phyloP scores from a whole-genome alignment of 2,888 invertebrate species.

The Nemotelus nigrinus region DNA sequence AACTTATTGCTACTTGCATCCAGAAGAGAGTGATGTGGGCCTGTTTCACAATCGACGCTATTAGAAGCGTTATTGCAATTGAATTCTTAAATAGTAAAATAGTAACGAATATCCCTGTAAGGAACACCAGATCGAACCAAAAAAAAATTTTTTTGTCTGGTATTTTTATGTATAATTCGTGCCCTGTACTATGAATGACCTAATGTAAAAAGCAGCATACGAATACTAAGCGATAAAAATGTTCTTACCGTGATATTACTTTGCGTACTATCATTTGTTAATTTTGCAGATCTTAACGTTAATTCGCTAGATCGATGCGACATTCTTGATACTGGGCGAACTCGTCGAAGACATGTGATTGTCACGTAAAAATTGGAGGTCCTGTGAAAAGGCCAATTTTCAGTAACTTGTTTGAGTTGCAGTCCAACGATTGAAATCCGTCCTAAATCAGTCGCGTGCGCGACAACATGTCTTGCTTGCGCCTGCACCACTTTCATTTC shows the following conservation, averaged over 20 bases:
- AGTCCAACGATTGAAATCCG: not conserved
- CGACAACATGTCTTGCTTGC: not conserved
- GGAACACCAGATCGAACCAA: no score
- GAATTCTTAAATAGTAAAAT: no score
- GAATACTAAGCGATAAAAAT: no score
- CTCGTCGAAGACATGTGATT: not conserved
- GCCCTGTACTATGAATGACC: no score
- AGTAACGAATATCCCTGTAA: no score
- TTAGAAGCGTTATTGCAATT: no score
- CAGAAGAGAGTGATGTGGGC: no score
- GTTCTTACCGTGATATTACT: not conserved
- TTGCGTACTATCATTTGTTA: not conserved
- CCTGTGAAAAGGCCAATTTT: not conserved
- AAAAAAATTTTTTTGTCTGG: no score
- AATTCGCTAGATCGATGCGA: not conserved
- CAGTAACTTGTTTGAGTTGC: not conserved
- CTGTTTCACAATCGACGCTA: no score
- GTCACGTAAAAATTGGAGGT: not conserved
- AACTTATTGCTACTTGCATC: no score
- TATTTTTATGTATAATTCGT: no score
- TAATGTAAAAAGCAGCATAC: no score
- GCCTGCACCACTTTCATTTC: not conserved
- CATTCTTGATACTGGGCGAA: not conserved
- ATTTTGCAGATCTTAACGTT: not conserved
- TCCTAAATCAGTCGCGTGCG: not conserved